Percentiles rank a stretch among this genome's conserved stretches.
These are phyloP conservation scores for Cisticola juncidis DNA, from an alignment of 2,113 vertebrate genomes.

Conservation along the genomic window DNA sequence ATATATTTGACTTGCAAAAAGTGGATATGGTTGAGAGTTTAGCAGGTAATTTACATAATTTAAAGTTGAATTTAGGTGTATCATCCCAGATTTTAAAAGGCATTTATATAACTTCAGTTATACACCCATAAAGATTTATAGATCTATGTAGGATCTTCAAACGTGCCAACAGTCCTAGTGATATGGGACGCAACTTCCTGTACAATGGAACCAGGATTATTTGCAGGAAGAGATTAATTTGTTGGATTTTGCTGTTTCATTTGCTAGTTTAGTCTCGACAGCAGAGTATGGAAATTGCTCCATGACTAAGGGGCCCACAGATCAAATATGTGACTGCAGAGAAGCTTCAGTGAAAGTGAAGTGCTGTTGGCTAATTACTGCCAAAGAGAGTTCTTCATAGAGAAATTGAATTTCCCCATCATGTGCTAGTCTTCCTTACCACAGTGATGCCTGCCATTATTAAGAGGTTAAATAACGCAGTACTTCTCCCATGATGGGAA, in stretches of 20 bases:
- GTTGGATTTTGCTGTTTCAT: background rate
- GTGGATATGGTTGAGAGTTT: background rate
- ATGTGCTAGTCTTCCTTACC: background rate
- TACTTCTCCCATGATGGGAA: background rate
- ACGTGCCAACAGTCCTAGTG: background rate
- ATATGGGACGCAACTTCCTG: background rate
- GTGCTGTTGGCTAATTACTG: background rate
- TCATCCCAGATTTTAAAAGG: background rate
- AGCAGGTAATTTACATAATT: background rate
- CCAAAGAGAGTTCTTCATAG: background rate
- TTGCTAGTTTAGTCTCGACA: background rate
- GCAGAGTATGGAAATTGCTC: background rate
- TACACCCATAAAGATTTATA: background rate
- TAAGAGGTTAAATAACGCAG: background rate
- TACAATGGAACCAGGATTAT: background rate
- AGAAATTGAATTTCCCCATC: background rate
- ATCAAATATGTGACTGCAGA: background rate
- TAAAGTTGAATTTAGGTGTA: background rate
- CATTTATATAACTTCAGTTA: background rate
- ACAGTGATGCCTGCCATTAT: background rate
- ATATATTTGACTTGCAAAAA: background rate
- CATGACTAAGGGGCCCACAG: background rate
- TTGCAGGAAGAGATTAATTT: background rate
- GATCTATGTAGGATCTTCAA: background rate
- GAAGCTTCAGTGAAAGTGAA: background rate